Evolutionary conservation across 1,140 invertebrate species (phyloP).

Genomic region (Drosophila simulans): DNA sequence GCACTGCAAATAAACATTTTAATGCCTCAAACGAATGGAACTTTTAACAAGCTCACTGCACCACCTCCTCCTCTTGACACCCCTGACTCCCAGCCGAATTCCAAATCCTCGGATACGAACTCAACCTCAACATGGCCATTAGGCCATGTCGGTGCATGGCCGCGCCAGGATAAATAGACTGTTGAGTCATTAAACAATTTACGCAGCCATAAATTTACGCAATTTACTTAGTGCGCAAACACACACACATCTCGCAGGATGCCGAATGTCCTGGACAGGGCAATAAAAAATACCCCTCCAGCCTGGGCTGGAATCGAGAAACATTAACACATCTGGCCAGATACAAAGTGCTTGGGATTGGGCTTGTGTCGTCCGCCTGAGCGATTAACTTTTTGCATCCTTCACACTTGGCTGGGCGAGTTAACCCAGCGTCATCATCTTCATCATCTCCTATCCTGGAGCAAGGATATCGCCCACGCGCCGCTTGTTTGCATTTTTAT

Average conservation of each 20-base stretch:
- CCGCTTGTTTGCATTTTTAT: constrained; percentile 74
- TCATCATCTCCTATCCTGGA: constrained; percentile 22
- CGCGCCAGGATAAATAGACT: constrained; percentile 70
- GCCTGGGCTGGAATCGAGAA: constrained; percentile 14
- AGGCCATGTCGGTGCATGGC: constrained; percentile 65
- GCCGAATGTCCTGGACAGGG: constrained; percentile 43
- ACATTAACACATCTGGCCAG: constrained; percentile 83
- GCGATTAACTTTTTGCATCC: constrained; percentile 83
- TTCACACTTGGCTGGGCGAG: constrained; percentile 60
- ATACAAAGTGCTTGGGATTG: constrained; percentile 52
- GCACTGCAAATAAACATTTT: constrained; percentile 22
- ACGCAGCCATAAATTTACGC: constrained; percentile 84
- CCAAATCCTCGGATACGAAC: constrained; percentile 25
- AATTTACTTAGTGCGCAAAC: constrained; percentile 76
- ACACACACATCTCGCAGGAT: constrained; percentile 36
- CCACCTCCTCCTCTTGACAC: constrained; percentile 39
- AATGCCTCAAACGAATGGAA: constrained; percentile 8
- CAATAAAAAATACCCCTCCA: constrained; percentile 74
- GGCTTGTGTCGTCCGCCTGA: constrained; percentile 61
- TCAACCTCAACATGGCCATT: constrained; percentile 61
- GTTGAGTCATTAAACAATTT: constrained; percentile 84
- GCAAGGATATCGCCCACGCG: constrained; percentile 44
- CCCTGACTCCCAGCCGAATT: constrained; percentile 21
- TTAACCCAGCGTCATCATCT: constrained; percentile 30
- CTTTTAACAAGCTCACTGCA: constrained; percentile 3